Conservation (phyloP, 2,888 invertebrate genomes). For the Dolichomitus sp. region DNA sequence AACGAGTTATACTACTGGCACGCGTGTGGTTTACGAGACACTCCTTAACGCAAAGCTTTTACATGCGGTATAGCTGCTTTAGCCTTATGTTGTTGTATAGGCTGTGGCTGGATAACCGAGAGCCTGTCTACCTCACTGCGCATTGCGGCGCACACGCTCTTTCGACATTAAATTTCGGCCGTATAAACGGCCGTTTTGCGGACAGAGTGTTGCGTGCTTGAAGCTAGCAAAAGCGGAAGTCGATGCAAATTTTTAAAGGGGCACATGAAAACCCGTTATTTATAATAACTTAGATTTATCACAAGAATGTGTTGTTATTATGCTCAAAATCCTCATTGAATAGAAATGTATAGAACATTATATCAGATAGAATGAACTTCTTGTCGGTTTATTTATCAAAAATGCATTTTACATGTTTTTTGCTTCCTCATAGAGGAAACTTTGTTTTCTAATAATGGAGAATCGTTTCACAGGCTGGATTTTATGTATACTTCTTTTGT, state of each 20-base stretch:
- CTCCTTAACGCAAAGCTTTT: conserved; percentile 53
- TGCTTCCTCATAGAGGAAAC: too few species aligned
- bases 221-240: background rate
- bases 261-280: too few species aligned
- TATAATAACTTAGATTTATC: too few species aligned
- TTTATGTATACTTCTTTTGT: too few species aligned
- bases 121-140: conserved; percentile 36
- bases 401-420: too few species aligned
- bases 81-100: conserved; percentile 17
- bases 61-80: conserved; percentile 32
- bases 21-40: conserved; percentile 59
- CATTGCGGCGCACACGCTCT: conserved; percentile 31
- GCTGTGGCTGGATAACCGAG: conserved; percentile 27
- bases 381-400: too few species aligned
- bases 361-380: too few species aligned
- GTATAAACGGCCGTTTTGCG: conserved; percentile 36
- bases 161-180: conserved; percentile 47
- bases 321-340: too few species aligned
- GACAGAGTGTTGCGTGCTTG: background rate
- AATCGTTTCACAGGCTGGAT: too few species aligned
- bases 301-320: too few species aligned
- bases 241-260: background rate
- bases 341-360: too few species aligned
- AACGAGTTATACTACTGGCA: conserved; percentile 51
- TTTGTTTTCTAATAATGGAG: too few species aligned